Evolutionary conservation across 2,888 invertebrate species (phyloP).

Genomic region (Epiblema foenella): DNA sequence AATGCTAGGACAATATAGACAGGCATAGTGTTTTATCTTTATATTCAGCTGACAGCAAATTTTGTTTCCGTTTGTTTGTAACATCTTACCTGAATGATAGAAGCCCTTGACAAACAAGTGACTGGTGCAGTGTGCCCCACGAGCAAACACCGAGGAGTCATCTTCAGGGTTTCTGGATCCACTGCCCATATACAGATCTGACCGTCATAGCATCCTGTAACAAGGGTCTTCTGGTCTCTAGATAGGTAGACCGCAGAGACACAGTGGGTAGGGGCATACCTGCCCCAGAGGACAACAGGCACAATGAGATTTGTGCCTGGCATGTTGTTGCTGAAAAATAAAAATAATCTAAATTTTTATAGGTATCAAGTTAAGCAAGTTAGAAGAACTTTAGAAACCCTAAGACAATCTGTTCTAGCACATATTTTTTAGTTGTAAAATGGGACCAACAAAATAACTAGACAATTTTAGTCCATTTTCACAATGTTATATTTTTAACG

Average conservation of each 20-base stretch:
- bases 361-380: not conserved
- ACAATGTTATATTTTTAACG: no score
- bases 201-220: constrained; percentile 99
- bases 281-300: constrained; percentile 99
- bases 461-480: no score
- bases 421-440: no score
- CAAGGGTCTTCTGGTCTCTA: constrained; percentile 95
- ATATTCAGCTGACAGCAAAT: no score
- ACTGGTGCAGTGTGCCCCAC: constrained; percentile 99
- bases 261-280: constrained; percentile 97
- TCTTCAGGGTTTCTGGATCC: constrained; percentile 92
- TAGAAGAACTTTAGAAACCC: no score
- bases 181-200: constrained; percentile 97
- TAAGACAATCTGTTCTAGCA: no score
- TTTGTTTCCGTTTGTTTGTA: no score
- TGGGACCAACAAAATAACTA: no score
- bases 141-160: constrained; percentile 95
- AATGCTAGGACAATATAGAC: no score
- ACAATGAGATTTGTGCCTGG: constrained; percentile 96
- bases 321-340: constrained; percentile 74
- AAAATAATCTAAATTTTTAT: not conserved
- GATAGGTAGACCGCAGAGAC: constrained; percentile 97
- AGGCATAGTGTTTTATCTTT: no score
- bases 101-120: constrained; percentile 94
- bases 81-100: constrained; percentile 82